Base-by-base conservation (phyloP, 1,140 invertebrate genomes). In the Thalassaphorura encarpata region DNA sequence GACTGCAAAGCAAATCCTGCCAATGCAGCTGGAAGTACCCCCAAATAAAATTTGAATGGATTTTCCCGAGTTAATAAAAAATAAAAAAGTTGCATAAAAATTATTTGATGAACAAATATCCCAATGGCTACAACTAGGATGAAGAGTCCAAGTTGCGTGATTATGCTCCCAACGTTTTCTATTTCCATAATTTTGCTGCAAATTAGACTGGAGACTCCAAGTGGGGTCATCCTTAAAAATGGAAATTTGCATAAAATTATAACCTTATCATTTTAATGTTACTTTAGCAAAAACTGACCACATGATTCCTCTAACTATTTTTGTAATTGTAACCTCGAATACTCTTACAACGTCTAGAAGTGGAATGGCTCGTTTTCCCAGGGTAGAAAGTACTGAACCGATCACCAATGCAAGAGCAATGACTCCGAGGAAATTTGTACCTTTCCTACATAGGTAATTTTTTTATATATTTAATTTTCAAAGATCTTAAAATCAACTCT, bases 1-100 rank as follows among this genome's bases (percentile, higher is more conserved):
- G 90, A 45, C 11, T 45, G 42, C 16, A 8, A 8, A 45, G 16
- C 42, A n/a, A 36, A 36, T 36, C 33, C 33, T 11, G 33, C 33
- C 11, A n/a, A 11, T n/a, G 33, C 33, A 36, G 33, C 33, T 36
- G 33, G 33, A n/a, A 36, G 33, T n/a, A 36, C n/a, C 11, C n/a
- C 33, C 33, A 36, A n/a, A 36, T 36, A 36, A n/a, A 36, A 36
- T n/a, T n/a, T 11, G 33, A 11, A 36, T n/a, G 33, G 33, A 36
- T 36, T 36, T n/a, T 36, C n/a, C 11, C n/a, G 33, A n/a, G n/a
- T 36, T 11, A 36, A 11, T 11, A 36, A n/a, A n/a, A 36, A 36
- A 36, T 36, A 36, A 11, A 36, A 36, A n/a, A 36, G 33, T n/a
- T 36, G 33, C 11, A 36, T 11, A 36, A 36, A 36, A 11, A 36